A percentile compares a stretch with the other conserved stretches of the same genome.
These are phyloP conservation scores for Mellilla xanthometata DNA, from an alignment of 2,888 invertebrate genomes.

Conservation along the genomic window DNA sequence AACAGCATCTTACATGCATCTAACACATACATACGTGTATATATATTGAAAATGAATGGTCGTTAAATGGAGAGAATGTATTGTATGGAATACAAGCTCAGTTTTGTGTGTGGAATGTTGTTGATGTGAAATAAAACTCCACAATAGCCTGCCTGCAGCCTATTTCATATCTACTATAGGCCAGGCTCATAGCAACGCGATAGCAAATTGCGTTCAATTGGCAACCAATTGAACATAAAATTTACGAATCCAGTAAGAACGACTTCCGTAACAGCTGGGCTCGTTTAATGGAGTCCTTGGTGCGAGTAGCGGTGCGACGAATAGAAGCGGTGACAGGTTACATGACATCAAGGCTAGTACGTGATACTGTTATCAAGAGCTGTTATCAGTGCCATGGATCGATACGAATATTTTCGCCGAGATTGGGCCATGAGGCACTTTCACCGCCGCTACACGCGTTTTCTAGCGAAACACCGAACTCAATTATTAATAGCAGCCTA, in stretches of 20 bases:
- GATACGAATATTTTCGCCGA: conserved; percentile 73
- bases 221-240: conserved; percentile 14
- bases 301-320: conserved; percentile 33
- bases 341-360: conserved; percentile 43
- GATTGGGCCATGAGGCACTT: conserved; percentile 84
- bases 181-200: background rate
- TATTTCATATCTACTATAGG: background rate
- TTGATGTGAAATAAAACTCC: too few relatives aligned
- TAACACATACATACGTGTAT: too few relatives aligned
- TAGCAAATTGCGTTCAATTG: conserved; percentile 21
- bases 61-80: too few relatives aligned
- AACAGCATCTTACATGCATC: too few relatives aligned
- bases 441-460: conserved; percentile 84
- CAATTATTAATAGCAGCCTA: conserved; percentile 83
- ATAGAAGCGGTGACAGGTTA: conserved; percentile 54
- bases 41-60: too few relatives aligned
- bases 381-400: conserved; percentile 67
- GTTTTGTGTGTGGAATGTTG: too few relatives aligned
- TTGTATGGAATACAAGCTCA: too few relatives aligned
- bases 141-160: background rate
- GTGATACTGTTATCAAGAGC: conserved; percentile 66
- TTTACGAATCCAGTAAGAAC: conserved; percentile 24
- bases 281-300: conserved; percentile 42
- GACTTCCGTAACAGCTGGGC: conserved; percentile 35
- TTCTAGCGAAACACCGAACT: conserved; percentile 83